Evolutionary conservation across 2,888 invertebrate genomes (phyloP), one percentile per base, ranked within the genome.

Genomic region (Bimastos eiseni): DNA sequence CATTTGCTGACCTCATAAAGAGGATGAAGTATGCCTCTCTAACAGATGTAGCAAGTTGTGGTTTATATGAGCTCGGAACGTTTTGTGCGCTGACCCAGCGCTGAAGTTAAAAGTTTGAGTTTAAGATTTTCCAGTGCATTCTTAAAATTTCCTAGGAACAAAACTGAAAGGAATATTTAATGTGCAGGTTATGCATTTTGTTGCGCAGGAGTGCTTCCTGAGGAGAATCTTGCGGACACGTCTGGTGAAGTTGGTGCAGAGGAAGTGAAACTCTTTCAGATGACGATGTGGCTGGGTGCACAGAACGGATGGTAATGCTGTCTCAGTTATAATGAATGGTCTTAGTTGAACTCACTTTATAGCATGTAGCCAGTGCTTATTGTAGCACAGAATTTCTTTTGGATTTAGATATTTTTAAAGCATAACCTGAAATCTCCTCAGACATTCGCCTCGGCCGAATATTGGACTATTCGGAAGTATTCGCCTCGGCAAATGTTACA

Each of bases 231-330:
- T 6, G 30, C 15, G 34, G 70, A 88, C 49, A 37, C 37, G 90
- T 83, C 89, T 33, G 91, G 70, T 36, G 90, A 90, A 33, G 86
- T 30, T 37, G 34, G 37, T 11, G 89, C 49, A n/a, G 88, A 55
- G 36, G 36, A 49, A 30, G 89, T 89, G 49, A 70, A 49, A 1
- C 34, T 91, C 36, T 55, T 91, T 19, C 96, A 98, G 94, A 98
- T 99, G 0, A 99, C 99, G n/a, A 98, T 99, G 97, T 99, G 99
- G 99, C 96, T 99, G 92, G 99, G 99, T 86, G 97, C 98, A 92
- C 98, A 99, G 95, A 98, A 97, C 95, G 99, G 99, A 91, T 95
- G 95, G 96, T 96, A 91, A 91, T 89, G 90, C 4, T n/a, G 15
- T 70, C 70, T 70, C 70, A n/a, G 30, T 70, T 70, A n/a, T 70